Base-by-base conservation (phyloP, 2,113 vertebrate genomes). In the Panthera tigris region DNA sequence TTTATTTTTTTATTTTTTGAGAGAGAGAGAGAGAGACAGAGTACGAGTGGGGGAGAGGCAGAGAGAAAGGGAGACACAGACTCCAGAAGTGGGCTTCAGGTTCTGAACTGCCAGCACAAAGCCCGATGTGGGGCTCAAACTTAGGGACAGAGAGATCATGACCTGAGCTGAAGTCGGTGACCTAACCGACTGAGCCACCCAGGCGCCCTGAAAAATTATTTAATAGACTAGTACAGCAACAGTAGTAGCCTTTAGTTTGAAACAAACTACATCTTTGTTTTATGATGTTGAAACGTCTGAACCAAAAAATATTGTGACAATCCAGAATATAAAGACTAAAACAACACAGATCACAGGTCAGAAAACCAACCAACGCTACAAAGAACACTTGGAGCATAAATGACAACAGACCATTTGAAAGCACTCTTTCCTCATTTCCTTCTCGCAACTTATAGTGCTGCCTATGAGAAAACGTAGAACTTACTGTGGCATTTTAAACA, bases 291-390 rank as follows among this genome's bases (percentile, higher is more conserved):
- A 86, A 89, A 94, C 69, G 36, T 29, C n/a, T 78, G 7, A 93
- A 21, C 27, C 45, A 50, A 96, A 83, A 96, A 82, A 89, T 57
- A 69, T 21, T 39, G 11, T 82, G 31, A 55, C 33, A 50, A 88
- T 12, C 19, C 63, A 93, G 33, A 97, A 95, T 87, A 57, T 63
- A 86, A 94, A 94, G 94, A 33, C 63, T 93, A 6, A 41, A 96
- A 95, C 86, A 84, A 39, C 65, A 69, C 8, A 95, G 33, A 66
- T 0, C 83, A 41, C 15, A 95, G 45, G 18, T 89, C 69, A 89
- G 33, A 21, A 88, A 93, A 65, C 19, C 36, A 82, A 85, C 48
- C 79, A 91, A 93, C 33, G 12, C 84, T 63, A 90, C 48, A 78
- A 39, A 88, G 76, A 83, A n/a, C 14, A 96, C 33, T 7, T 18